Evolutionary conservation across 2,888 invertebrate genomes (phyloP), one percentile per base, ranked within the genome.

Genomic region (Machimus rusticus): DNA sequence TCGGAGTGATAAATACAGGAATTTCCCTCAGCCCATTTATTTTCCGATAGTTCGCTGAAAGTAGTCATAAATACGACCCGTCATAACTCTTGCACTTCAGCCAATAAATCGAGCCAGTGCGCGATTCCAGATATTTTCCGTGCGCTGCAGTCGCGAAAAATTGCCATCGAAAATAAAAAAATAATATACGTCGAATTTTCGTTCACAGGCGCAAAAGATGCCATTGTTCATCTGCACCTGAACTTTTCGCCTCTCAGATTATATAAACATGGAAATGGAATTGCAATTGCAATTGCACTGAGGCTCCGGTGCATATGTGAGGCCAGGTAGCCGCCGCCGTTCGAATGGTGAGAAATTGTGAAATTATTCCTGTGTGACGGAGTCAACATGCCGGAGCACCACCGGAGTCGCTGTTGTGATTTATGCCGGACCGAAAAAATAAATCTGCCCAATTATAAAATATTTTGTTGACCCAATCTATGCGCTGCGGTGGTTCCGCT

Each of bases 391-490:
- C 78, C 78, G 34, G 34, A 39, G 76, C 76, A 43, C 37, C 78
- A 78, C 76, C 28, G 55, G 55, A 81, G 66, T 39, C 55, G 37
- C 31, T 84, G 37, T n/a, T 74, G 84, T 84, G 84, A 84, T 84
- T 84, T 84, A 84, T 84, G 84, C 74, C 31, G 74, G 37, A 37
- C 84, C 66, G 84, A 84, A 84, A 84, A 84, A 84, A 84, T 84
- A 84, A 84, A 84, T 84, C 84, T 84, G 84, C 84, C 84, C 84
- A 84, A 84, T 84, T 84, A 84, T 84, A 84, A 84, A 84, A 84
- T 84, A 84, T 84, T 84, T 84, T 78, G 84, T 66, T 84, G 84
- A 84, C 84, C 84, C 74, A 84, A 37, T 84, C 55, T 57, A 84
- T 66, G 23, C 66, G 66, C 66, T 9, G 66, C 66, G 23, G 66